Evolutionary conservation across 2,797 vertebrate species (phyloP), one percentile per base, ranked within the genome.

Genomic region (Hydrophis major): DNA sequence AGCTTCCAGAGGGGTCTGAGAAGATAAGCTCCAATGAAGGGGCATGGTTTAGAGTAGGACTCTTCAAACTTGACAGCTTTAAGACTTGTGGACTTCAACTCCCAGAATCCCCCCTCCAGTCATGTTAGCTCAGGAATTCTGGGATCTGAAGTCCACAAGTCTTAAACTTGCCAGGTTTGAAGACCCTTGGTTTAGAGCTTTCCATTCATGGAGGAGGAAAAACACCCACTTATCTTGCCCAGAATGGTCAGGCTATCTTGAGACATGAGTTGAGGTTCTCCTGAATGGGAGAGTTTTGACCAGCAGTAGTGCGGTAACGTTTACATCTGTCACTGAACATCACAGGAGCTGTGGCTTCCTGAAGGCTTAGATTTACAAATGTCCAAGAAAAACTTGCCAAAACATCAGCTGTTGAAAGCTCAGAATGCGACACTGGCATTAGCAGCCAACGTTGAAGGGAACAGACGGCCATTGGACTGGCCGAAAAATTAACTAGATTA

Each of bases 361-460:
- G 47, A 66, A 89, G 87, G 83, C 92, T 89, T 93, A 59, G 92
- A 10, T 95, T 90, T 91, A 93, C 92, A 94, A 90, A 88, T 89
- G 86, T 53, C 92, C 89, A 89, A 60, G 89, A 87, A 57, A 92
- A 94, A 94, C 90, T 87, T 95, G 83, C 94, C 95, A 90, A 90
- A 37, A 57, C 53, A 55, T 32, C 42, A 78, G 86, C 94, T 94
- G 25, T 93, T 92, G 90, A 94, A 93, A 95, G 93, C 92, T 95
- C 90, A 78, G 59, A 90, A 78, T 94, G 95, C 93, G 94, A 86
- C 91, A 89, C 93, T 95, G 95, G 92, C 94, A 95, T 92, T 74
- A 87, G 86, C 88, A 74, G 27, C 55, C 42, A 92, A 0, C 59
- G 56, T 91, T 95, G 37, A 28, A 95, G 95, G 93, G 94, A 96